Evolutionary conservation across 2,113 vertebrate genomes (phyloP).

Genomic region (Echinops telfairi): DNA sequence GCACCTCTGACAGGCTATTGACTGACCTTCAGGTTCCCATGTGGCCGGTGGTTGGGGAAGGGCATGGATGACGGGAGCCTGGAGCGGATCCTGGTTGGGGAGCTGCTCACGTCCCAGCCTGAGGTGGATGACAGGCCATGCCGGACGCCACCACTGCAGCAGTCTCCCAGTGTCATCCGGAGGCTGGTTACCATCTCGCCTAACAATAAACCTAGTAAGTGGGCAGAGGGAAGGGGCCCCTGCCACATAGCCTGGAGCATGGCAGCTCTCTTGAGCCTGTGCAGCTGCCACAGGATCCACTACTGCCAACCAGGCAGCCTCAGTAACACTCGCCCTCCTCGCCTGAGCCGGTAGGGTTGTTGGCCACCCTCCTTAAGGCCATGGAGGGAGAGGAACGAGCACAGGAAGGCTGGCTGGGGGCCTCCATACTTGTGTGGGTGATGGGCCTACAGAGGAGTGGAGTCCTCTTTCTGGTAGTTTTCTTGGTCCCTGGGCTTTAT

Average conservation of each 20-base stretch:
- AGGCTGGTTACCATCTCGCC: conserved; percentile 98
- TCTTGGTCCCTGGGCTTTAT: not conserved
- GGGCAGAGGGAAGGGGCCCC: not conserved
- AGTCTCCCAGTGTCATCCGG: conserved; percentile 98
- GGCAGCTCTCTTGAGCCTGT: not conserved
- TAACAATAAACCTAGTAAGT: conserved; percentile 97
- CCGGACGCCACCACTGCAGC: conserved; percentile 97
- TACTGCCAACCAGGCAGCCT: not conserved
- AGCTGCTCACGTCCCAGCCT: conserved; percentile 92
- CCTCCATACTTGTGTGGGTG: not conserved
- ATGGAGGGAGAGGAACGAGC: not conserved
- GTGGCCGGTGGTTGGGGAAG: conserved; percentile 98
- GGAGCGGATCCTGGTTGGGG: conserved; percentile 97
- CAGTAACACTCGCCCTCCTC: not conserved
- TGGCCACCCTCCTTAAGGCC: not conserved
- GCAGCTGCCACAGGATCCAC: not conserved
- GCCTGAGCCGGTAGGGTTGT: not conserved
- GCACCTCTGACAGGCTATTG: conserved; percentile 54
- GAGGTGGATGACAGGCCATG: conserved; percentile 96
- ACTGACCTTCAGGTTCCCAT: conserved; percentile 93
- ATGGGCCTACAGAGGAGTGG: not conserved
- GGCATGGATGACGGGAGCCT: conserved; percentile 98
- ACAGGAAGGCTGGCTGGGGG: not conserved
- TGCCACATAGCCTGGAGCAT: not conserved
- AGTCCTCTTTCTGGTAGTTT: not conserved